Evolutionary conservation across 2,888 invertebrate genomes (phyloP), one percentile per base, ranked within the genome.

Genomic region (Trissoscelio sp.): DNA sequence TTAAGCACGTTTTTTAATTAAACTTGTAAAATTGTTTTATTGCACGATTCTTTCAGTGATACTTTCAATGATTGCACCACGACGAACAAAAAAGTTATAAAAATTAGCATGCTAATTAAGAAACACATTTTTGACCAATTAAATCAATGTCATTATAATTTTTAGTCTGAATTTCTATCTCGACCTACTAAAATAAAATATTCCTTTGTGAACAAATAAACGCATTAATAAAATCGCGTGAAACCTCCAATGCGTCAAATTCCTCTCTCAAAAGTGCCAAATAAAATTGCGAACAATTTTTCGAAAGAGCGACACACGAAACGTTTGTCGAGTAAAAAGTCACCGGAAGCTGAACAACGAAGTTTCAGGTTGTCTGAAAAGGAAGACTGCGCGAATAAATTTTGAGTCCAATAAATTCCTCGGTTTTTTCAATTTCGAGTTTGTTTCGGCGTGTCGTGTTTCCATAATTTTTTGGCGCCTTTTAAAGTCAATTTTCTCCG

Each of bases 341-440:
- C 53, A 53, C 16, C 53, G 53, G 53, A 34, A 34, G n/a, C 24
- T 12, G 34, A 34, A 55, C 31, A 55, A 55, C 55, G 60, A 39
- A 72, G 51, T 55, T 60, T 72, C 42, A 58, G 20, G 31, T 62
- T 67, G 55, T 51, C 69, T 55, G 75, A 66, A 75, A 75, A 75
- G 67, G 64, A 70, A 70, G 60, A 42, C 64, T 34, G 22, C 24
- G 60, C 34, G 34, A 55, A 55, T 55, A 55, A 55, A 55, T 55
- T 55, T 55, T 34, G 18, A n/a, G 11, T 34, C 18, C 34, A 55
- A 55, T 34, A 55, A 34, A 55, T 55, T 55, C 34, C 12, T 55
- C 7, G 31, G 34, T 55, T 55, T 34, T 55, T 55, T 55, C 55
- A 34, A 55, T 55, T 55, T 55, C 55, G 34, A 53, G 53, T 55